Conservation (phyloP, 2,797 vertebrate species). For the Zonotrichia albicollis region DNA sequence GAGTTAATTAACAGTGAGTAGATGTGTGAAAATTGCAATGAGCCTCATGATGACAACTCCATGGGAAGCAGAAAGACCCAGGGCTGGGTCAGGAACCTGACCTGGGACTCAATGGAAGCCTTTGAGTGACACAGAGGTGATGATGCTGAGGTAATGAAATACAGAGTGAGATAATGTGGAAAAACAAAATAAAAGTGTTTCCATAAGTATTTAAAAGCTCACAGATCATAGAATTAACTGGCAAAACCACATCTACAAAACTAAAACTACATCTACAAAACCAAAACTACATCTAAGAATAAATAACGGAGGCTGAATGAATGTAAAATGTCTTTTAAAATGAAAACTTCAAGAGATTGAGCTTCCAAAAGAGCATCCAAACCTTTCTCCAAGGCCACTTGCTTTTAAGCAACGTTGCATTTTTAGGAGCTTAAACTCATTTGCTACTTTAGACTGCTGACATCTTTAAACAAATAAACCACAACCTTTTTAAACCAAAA, state of each 20-base stretch:
- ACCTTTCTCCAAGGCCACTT: not conserved
- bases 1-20: slow-evolving; percentile 6
- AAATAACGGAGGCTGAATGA: not conserved
- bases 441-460: too few relatives aligned
- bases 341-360: not conserved
- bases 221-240: not conserved
- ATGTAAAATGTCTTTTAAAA: not conserved
- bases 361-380: not conserved
- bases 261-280: too few relatives aligned
- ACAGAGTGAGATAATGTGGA: not conserved
- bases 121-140: not conserved
- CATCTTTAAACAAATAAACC: not conserved
- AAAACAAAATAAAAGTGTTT: not conserved
- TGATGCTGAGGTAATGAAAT: not conserved
- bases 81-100: not conserved
- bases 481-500: not conserved
- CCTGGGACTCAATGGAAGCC: not conserved
- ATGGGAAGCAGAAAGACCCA: not conserved
- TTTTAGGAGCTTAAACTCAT: not conserved
- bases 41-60: not conserved
- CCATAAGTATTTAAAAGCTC: not conserved
- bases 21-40: not conserved
- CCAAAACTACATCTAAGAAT: not conserved
- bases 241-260: not conserved
- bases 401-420: not conserved